Conservation (phyloP, 2,888 invertebrate genomes). For the Camptogramma bilineatum region DNA sequence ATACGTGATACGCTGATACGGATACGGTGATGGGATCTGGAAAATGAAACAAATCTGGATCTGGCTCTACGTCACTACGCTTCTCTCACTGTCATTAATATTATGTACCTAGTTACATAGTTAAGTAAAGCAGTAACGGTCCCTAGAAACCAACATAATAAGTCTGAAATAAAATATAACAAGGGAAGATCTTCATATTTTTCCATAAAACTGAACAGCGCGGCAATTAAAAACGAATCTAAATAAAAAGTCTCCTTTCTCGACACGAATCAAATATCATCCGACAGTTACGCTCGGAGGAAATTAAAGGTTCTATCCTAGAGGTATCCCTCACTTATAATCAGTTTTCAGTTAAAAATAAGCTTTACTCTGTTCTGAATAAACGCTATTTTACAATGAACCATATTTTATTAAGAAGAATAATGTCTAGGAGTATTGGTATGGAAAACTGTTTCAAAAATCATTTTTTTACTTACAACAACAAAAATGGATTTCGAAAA, state of each 20-base stretch:
- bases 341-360: neutral
- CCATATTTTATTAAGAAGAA: neutral
- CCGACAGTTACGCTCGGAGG: slow-evolving; percentile 73
- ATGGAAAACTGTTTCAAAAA: too few species aligned
- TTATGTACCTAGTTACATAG: neutral
- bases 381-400: neutral
- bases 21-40: too few species aligned
- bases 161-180: neutral
- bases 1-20: too few species aligned
- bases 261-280: slow-evolving; percentile 65
- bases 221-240: slow-evolving; percentile 34
- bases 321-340: slow-evolving; percentile 42
- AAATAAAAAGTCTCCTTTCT: slow-evolving; percentile 37
- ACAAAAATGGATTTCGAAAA: too few species aligned
- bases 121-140: neutral
- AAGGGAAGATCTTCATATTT: neutral
- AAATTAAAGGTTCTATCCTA: slow-evolving; percentile 85
- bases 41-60: too few species aligned
- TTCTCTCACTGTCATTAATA: too few species aligned
- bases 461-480: too few species aligned
- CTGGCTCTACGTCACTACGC: too few species aligned
- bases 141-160: neutral
- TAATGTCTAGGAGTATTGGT: too few species aligned
- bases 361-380: neutral
- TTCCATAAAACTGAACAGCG: neutral